phyloP scores from a whole-genome alignment of 2,888 invertebrate genomes.

The Polietes domitor region DNA sequence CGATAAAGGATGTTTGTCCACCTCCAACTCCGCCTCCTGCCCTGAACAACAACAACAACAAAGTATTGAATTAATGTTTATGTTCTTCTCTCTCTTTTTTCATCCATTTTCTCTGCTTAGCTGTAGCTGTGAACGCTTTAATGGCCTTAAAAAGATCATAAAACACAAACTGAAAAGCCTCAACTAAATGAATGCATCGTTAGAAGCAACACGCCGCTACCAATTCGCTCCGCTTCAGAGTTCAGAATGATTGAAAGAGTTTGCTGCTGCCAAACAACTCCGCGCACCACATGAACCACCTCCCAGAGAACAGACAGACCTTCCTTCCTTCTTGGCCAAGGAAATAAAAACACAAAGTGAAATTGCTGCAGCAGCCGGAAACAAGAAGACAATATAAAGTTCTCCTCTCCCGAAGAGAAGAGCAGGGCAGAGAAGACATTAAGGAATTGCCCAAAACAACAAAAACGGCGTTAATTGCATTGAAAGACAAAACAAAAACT shows the following conservation, averaged over 20 bases:
- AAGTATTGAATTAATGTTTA: conserved; percentile 1
- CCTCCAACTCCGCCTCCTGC: background rate
- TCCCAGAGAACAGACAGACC: no score
- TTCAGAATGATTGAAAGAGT: background rate
- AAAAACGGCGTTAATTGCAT: conserved; percentile 37
- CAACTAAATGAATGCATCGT: conserved; percentile 32
- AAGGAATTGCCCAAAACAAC: conserved; percentile 16
- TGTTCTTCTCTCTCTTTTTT: conserved; percentile 9
- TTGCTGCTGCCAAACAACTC: background rate
- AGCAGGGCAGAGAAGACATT: background rate
- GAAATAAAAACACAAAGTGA: background rate
- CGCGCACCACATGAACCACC: no score
- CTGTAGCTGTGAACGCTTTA: conserved; percentile 1
- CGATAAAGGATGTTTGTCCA: background rate
- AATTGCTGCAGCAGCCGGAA: background rate
- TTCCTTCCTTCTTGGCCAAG: background rate
- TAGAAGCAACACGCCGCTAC: background rate
- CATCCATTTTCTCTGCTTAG: background rate
- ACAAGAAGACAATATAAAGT: conserved; percentile 21
- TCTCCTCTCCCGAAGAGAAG: background rate
- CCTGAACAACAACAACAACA: background rate
- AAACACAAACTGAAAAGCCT: background rate
- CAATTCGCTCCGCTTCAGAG: background rate
- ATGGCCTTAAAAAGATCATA: conserved; percentile 12
- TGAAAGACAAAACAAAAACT: background rate